Conservation (phyloP, 2,113 vertebrate genomes). For the Chaetura pelagica region DNA sequence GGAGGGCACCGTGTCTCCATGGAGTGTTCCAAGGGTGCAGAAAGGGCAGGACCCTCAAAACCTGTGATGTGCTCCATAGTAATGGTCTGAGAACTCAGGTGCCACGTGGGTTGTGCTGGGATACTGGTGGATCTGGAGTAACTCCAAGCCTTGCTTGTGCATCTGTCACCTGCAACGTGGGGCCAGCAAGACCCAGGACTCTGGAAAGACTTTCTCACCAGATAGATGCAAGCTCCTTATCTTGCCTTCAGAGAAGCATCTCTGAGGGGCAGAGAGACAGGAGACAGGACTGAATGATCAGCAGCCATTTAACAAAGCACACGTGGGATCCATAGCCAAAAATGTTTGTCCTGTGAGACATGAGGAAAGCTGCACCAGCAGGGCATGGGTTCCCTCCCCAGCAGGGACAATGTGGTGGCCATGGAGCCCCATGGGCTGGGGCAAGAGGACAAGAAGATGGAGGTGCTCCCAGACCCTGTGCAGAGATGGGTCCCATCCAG, state of each 20-base stretch:
- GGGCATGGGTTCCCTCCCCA: not conserved
- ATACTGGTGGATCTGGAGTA: not conserved
- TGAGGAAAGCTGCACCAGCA: not conserved
- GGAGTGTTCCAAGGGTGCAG: not conserved
- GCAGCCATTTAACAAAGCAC: not conserved
- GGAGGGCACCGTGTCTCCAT: not conserved
- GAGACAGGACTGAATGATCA: not conserved
- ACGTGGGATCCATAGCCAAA: not conserved
- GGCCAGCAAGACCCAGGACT: not conserved
- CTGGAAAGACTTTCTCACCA: not conserved
- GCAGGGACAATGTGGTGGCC: not conserved
- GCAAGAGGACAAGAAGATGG: not conserved
- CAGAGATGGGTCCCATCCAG: not conserved
- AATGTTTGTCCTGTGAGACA: not conserved
- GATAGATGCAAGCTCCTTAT: not conserved
- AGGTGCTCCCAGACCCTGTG: not conserved
- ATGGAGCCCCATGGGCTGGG: not conserved
- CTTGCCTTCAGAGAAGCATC: not conserved
- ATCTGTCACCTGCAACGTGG: not conserved
- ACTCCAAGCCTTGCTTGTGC: not conserved
- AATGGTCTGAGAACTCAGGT: not conserved
- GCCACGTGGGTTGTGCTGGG: not conserved
- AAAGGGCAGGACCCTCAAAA: not conserved
- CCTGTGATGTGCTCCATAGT: accelerated
- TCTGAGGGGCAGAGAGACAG: not conserved